Base-by-base conservation (phyloP, 2,888 invertebrate species). In the Pharmacophagus antenor region DNA sequence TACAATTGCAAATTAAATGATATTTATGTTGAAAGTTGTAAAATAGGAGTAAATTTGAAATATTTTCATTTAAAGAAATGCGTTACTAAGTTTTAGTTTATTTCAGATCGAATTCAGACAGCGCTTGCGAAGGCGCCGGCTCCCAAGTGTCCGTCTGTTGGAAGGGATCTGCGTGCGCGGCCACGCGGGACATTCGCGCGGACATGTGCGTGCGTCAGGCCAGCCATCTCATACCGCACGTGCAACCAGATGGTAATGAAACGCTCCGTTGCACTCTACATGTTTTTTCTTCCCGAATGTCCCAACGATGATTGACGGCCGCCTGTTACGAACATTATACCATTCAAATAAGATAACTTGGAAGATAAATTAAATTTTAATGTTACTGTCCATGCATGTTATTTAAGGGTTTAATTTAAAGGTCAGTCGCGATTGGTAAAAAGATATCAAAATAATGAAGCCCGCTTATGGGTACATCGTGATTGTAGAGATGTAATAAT, bases 101-200 rank as follows among this genome's bases (percentile, higher is more conserved):
- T 51, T 61, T 17, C 63, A 87, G 86, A 10, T 68, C 72, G 3
- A 67, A 72, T 59, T 79, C 81, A 1, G 82, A 82, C 31, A 76
- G 73, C 10, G 76, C 77, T 0, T 88, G 88, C 54, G 83, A 84
- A 23, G 89, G 89, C 10, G 88, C 86, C 0, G 84, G 83, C 0
- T 84, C 84, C 0, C 88, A 88, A 57, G 81, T 82, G 25, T 72
- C 79, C 18, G 79, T 83, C 10, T 89, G 89, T 67, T 88, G 88
- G 87, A 70, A 84, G n/a, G 86, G 85, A 0, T 62, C 62, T 15
- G 70, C 76, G 1, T 90, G 91, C 65, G 79, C 84, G 0, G 79
- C 77, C 2, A 64, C 73, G 0, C 70, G 83, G 0, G 88, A 90
- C 66, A 67, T 77, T 1, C 83, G 91, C 22, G 72, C 84, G 0